phyloP scores from a whole-genome alignment of 2,888 invertebrate species.

The Lomographa bimaculata region DNA sequence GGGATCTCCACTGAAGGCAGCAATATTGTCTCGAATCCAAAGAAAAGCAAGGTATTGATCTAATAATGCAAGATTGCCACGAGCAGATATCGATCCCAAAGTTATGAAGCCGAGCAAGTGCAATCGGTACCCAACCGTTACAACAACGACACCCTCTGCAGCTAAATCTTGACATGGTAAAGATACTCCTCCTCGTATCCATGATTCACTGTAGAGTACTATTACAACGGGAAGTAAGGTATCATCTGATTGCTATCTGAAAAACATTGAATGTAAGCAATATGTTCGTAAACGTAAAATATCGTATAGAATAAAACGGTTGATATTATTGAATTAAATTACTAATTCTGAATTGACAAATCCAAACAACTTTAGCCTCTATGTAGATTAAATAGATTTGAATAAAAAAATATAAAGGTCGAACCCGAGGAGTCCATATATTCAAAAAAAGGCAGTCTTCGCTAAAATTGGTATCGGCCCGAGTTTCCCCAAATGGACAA shows the following conservation, averaged over 20 bases:
- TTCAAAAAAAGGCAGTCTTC: slow-evolving; percentile 96
- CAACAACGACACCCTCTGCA: slow-evolving; percentile 87
- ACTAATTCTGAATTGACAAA: no score
- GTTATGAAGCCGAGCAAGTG: slow-evolving; percentile 88
- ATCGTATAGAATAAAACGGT: background rate
- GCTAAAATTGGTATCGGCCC: slow-evolving; percentile 53
- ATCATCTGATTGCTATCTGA: slow-evolving; percentile 75
- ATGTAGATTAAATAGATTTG: no score
- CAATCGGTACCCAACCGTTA: slow-evolving; percentile 87
- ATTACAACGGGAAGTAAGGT: slow-evolving; percentile 86
- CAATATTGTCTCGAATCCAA: slow-evolving; percentile 91
- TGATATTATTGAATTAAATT: no score
- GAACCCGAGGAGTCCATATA: slow-evolving; percentile 93
- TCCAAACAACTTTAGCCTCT: no score
- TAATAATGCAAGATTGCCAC: slow-evolving; percentile 93
- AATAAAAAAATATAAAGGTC: no score
- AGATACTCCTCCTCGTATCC: slow-evolving; percentile 75
- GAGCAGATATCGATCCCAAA: slow-evolving; percentile 78
- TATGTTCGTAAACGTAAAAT: no score
- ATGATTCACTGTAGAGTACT: slow-evolving; percentile 87
- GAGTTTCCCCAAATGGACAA: slow-evolving; percentile 79
- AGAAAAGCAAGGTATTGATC: slow-evolving; percentile 92
- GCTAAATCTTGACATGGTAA: slow-evolving; percentile 89
- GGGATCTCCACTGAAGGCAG: slow-evolving; percentile 91
- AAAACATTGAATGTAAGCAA: slow-evolving; percentile 45